phyloP scores from a whole-genome alignment of 2,888 invertebrate species.

The Anthophora plumipes region DNA sequence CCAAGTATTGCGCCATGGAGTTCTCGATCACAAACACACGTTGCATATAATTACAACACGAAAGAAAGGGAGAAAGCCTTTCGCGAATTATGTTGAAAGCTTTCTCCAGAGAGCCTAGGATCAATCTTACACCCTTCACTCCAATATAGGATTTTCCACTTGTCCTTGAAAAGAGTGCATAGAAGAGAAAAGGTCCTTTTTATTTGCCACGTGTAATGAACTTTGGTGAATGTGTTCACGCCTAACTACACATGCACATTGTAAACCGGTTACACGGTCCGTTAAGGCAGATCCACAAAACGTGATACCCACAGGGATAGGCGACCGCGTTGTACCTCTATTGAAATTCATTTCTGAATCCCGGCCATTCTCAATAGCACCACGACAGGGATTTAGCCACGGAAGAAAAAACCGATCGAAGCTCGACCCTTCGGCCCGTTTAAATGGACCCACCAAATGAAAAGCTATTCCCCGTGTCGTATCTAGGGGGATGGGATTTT shows the following conservation, averaged over 20 bases:
- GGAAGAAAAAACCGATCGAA: slow-evolving; percentile 42
- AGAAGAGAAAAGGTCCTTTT: slow-evolving; percentile 19
- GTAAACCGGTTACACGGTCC: slow-evolving; percentile 52
- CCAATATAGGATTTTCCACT: neutral
- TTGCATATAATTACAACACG: neutral
- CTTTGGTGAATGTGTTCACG: slow-evolving; percentile 44
- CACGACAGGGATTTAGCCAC: slow-evolving; percentile 55
- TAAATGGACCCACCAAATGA: slow-evolving; percentile 45
- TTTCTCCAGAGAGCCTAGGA: neutral
- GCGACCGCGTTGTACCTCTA: slow-evolving; percentile 39
- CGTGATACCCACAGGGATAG: slow-evolving; percentile 50
- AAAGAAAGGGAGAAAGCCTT: neutral
- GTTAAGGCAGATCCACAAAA: slow-evolving; percentile 59
- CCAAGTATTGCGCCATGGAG: no score
- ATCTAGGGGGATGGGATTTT: slow-evolving; percentile 11
- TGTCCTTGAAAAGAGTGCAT: slow-evolving; percentile 42
- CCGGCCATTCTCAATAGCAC: slow-evolving; percentile 52
- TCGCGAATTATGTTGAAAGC: slow-evolving; percentile 8
- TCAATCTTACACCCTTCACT: neutral
- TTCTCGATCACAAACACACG: neutral
- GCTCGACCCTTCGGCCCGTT: slow-evolving; percentile 32
- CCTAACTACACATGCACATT: slow-evolving; percentile 49
- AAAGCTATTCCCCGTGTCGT: slow-evolving; percentile 42
- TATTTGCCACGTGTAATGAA: slow-evolving; percentile 39
- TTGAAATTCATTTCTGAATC: slow-evolving; percentile 60